Base-by-base conservation (phyloP, 2,113 vertebrate species). In the Perca fluviatilis region DNA sequence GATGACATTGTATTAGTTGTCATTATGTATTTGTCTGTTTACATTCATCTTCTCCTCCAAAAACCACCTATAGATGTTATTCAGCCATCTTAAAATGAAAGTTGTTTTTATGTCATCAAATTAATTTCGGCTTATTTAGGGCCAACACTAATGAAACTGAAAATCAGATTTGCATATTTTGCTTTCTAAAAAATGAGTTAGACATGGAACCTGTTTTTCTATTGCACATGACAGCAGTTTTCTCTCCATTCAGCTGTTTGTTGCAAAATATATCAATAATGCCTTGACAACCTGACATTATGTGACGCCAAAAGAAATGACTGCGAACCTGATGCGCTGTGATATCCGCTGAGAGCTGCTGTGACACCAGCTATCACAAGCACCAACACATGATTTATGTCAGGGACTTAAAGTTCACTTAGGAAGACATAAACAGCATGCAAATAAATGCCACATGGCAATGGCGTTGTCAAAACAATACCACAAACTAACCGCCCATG, bases 371-470 rank as follows among this genome's bases (percentile, higher is more conserved):
- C 85, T 80, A 80, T 83, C 82, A 82, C 47, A 73, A 61, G 30
- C 54, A 49, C 78, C 50, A 64, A 74, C 68, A 62, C 71, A 77
- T 89, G 79, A 91, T 91, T 88, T 88, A 84, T 86, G 82, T 84
- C 71, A 56, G 81, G 50, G 90, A 82, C 74, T 79, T 72, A 81
- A 81, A 84, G 89, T 90, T 90, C 80, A 88, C 69, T 84, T 54
- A 71, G 60, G 40, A 60, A 83, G 74, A 82, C 78, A 57, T 73
- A 77, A 89, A 88, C 56, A 46, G 51, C 62, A 84, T 84, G 85
- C 85, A 84, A 82, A 87, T 88, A 85, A 91, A 91, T 90, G 80
- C 40, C 88, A 85, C 63, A 78, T 53, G 69, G 83, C 54, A 54
- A 80, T 27, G 46, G 25, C 56, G 6, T 56, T 86, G 88, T 88